phyloP scores from a whole-genome alignment of 2,888 invertebrate species.

The Herminia tarsipennalis region DNA sequence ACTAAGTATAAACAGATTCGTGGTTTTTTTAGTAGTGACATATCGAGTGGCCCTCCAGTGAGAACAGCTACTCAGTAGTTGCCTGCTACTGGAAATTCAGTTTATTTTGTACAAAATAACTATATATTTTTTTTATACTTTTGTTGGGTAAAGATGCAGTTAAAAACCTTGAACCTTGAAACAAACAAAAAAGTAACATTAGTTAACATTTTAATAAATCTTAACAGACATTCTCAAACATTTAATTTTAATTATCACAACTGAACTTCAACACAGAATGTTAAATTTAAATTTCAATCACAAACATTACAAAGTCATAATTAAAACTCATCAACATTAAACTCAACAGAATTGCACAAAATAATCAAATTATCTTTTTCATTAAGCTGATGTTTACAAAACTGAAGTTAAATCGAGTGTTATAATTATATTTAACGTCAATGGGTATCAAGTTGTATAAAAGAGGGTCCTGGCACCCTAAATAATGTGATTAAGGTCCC shows the following conservation, averaged over 20 bases:
- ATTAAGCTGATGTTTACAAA: slow-evolving; percentile 64
- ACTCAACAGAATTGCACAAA: slow-evolving; percentile 11
- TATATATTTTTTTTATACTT: too few relatives aligned
- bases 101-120: too few relatives aligned
- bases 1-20: too few relatives aligned
- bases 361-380: slow-evolving; percentile 47
- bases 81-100: too few relatives aligned
- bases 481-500: slow-evolving; percentile 63
- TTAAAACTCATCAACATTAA: slow-evolving; percentile 7
- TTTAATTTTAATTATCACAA: neutral
- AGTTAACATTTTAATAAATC: neutral
- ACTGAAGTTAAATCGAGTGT: slow-evolving; percentile 67
- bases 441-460: slow-evolving; percentile 28
- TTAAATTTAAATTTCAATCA: slow-evolving; percentile 1
- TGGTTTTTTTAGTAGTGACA: too few relatives aligned
- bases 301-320: slow-evolving; percentile 4
- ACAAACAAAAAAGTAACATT: too few relatives aligned
- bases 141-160: too few relatives aligned
- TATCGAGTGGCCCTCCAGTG: too few relatives aligned
- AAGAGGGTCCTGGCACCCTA: slow-evolving; percentile 49
- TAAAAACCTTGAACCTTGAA: too few relatives aligned
- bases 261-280: neutral
- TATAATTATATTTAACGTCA: slow-evolving; percentile 65
- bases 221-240: neutral
- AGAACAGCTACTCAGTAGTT: too few relatives aligned